Evolutionary conservation across 2,797 vertebrate species (phyloP), one percentile per base, ranked within the genome.

Genomic region (Heterohyrax brucei): DNA sequence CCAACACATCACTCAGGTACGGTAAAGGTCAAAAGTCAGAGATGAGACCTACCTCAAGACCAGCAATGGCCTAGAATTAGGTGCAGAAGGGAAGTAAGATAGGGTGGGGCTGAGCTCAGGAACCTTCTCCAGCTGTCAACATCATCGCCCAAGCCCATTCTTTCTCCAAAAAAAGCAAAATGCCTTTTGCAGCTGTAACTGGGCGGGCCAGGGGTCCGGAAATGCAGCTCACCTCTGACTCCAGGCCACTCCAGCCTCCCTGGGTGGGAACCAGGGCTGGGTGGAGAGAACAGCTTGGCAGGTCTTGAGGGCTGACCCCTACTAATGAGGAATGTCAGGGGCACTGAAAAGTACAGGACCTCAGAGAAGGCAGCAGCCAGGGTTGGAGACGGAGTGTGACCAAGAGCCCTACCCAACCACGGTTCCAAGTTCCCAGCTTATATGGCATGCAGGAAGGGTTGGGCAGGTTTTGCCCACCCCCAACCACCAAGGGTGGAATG

Each of bases 141-240:
- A 79, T 75, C 92, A 94, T 95, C 89, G 95, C 53, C 93, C 28
- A 66, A 84, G 61, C 70, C 94, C 92, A 90, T 96, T 93, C 91
- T 97, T 95, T 78, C 91, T 87, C 77, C 19, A 24, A 53, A 85
- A 79, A 50, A 87, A 89, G 64, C 73, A 80, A 91, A 95, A 97
- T 84, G 94, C 83, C 70, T 96, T 97, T 87, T 87, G 73, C 96
- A 97, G 97, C 96, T 97, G 97, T 93, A 95, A 82, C 72, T 96
- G 94, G 94, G 96, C 0, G 87, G 93, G 90, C 78, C 91, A 95
- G 94, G 95, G 94, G 93, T 95, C 93, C 59, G 46, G 95, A 98
- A 97, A 96, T 46, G 28, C 73, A 88, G 92, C 26, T 97, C 89
- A 89, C 91, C 93, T 89, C 93, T 7, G 62, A 95, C 96, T 95